Conservation (phyloP, 2,888 invertebrate genomes). For the Rhorus exstirpatorius region DNA sequence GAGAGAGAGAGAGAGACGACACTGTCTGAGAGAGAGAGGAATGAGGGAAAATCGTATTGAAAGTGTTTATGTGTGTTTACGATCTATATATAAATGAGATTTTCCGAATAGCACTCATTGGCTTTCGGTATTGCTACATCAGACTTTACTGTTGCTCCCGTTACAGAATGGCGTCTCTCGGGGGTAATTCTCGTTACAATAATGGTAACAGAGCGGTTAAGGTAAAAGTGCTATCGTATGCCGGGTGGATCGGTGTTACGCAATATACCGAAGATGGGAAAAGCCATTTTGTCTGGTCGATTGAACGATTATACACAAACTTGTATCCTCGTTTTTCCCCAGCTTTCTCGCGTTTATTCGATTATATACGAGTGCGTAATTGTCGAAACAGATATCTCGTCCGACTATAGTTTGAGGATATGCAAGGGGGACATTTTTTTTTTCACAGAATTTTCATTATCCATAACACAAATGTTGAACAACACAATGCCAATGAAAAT, state of each 20-base stretch:
- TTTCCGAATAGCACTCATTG: constrained; percentile 37
- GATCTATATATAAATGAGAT: background rate
- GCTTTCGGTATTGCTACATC: constrained; percentile 51
- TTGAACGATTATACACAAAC: constrained; percentile 66
- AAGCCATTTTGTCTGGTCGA: constrained; percentile 57
- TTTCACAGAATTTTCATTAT: no score
- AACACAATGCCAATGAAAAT: no score
- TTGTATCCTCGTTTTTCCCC: constrained; percentile 30
- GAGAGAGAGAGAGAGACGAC: background rate
- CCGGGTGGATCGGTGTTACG: constrained; percentile 49
- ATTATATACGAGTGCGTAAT: background rate
- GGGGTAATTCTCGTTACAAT: constrained; percentile 62
- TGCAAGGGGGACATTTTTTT: no score
- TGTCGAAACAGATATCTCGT: no score
- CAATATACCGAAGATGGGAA: constrained; percentile 1
- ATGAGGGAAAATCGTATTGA: constrained; percentile 11
- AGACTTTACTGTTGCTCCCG: constrained; percentile 60
- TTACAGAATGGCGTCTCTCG: constrained; percentile 47
- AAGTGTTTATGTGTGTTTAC: background rate
- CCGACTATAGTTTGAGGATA: no score
- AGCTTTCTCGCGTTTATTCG: constrained; percentile 24
- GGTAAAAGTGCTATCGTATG: constrained; percentile 51
- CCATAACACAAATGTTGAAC: no score
- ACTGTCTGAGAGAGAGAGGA: background rate
- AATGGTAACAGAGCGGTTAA: constrained; percentile 14